phyloP scores from a whole-genome alignment of 2,888 invertebrate genomes.

The Dryocosmus kuriphilus region DNA sequence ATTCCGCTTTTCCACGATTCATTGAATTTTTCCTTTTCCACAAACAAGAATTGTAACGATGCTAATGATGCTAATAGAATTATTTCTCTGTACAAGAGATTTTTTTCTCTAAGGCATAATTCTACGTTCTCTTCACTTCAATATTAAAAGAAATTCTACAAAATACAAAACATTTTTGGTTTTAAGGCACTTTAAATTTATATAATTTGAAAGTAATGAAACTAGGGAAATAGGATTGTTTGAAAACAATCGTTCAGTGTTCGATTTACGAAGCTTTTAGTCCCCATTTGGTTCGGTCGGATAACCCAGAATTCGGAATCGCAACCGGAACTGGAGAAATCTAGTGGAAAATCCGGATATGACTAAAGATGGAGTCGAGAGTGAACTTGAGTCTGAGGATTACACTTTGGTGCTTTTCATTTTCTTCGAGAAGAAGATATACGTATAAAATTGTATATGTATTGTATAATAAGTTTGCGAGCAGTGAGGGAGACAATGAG shows the following conservation, averaged over 20 bases:
- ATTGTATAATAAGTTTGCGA: slow-evolving; percentile 22
- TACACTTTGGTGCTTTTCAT: slow-evolving; percentile 28
- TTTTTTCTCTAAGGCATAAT: too few relatives aligned
- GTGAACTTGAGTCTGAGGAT: slow-evolving; percentile 35
- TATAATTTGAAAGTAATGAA: slow-evolving; percentile 19
- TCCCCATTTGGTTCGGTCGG: slow-evolving; percentile 9
- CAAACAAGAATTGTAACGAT: slow-evolving; percentile 22
- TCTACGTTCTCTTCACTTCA: too few relatives aligned
- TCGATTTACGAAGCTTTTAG: slow-evolving; percentile 35
- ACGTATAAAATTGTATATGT: slow-evolving; percentile 4
- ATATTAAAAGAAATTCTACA: too few relatives aligned
- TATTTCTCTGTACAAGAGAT: too few relatives aligned
- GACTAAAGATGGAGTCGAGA: slow-evolving; percentile 18
- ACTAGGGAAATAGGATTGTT: slow-evolving; percentile 14
- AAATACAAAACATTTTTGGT: too few relatives aligned
- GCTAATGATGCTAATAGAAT: too few relatives aligned
- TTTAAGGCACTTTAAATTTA: not conserved
- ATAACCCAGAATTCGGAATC: slow-evolving; percentile 28
- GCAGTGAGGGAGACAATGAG: slow-evolving; percentile 21
- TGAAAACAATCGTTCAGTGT: slow-evolving; percentile 13
- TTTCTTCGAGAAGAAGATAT: slow-evolving; percentile 6
- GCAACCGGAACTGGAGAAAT: slow-evolving; percentile 30
- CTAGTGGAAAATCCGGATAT: slow-evolving; percentile 37
- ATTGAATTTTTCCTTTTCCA: slow-evolving; percentile 51
- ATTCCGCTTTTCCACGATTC: slow-evolving; percentile 11